A percentile compares a stretch with the other conserved stretches of the same genome.
Conservation (phyloP, 2,113 vertebrate genomes). For the Trochalopteron elliotii region DNA sequence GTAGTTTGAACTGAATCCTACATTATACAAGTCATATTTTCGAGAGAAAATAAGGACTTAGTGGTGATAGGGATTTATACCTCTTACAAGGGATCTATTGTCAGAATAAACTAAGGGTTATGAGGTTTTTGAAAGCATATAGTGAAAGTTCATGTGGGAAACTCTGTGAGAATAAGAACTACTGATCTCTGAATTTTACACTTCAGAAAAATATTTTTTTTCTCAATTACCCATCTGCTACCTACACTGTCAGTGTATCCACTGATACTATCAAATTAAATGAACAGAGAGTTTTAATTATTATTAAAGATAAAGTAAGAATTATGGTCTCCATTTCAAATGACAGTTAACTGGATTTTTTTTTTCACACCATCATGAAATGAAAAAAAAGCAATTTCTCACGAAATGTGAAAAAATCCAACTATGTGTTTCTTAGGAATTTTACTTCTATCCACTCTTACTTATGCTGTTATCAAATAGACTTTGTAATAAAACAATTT, state of each 20-base stretch:
- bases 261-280: background rate
- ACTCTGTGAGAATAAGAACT: background rate
- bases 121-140: background rate
- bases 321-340: background rate
- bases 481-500: background rate
- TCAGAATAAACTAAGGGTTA: background rate
- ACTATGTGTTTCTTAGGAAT: background rate
- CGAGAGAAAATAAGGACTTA: background rate
- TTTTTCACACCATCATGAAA: background rate
- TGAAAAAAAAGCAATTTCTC: background rate
- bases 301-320: background rate
- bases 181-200: background rate
- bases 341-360: background rate
- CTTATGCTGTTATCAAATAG: background rate
- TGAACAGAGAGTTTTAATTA: background rate
- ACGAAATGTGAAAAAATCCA: background rate
- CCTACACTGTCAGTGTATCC: background rate
- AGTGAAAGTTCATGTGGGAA: background rate
- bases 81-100: background rate
- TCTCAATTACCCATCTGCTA: background rate
- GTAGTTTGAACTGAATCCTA: constrained; percentile 14
- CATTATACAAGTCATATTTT: background rate
- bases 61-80: background rate
- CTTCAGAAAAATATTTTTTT: background rate
- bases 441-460: background rate